These are phyloP conservation scores for Orthonychiurus folsomi DNA, from an alignment of 2,888 invertebrate species.

Conservation along the genomic window DNA sequence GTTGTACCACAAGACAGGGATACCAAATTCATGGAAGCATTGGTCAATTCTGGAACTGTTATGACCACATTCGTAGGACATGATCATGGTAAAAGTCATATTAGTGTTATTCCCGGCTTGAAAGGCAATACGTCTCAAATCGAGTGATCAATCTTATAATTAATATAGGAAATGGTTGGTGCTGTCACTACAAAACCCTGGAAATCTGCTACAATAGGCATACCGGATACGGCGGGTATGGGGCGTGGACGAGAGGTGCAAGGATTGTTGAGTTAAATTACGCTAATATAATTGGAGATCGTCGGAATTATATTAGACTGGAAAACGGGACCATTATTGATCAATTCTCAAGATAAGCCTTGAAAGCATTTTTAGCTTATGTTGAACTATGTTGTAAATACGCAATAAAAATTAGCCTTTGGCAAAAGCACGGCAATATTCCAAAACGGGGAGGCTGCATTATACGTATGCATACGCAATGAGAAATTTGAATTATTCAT, in stretches of 20 bases:
- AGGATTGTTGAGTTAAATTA: constrained; percentile 19
- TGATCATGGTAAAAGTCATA: constrained; percentile 21
- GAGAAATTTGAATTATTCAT: too few relatives aligned
- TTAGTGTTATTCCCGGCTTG: too few relatives aligned
- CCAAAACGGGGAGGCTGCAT: too few relatives aligned
- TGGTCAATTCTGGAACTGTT: constrained; percentile 19
- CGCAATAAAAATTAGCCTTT: background rate
- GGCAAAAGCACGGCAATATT: background rate
- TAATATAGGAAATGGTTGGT: constrained; percentile 23
- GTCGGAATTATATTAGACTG: constrained; percentile 17
- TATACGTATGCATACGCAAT: too few relatives aligned
- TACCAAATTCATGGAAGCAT: constrained; percentile 17
- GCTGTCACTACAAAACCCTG: constrained; percentile 17
- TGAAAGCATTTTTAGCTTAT: background rate
- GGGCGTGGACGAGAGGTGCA: constrained; percentile 21
- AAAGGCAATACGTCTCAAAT: too few relatives aligned
- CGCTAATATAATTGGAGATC: background rate
- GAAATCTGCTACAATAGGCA: constrained; percentile 24
- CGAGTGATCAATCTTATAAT: too few relatives aligned
- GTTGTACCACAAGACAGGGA: constrained; percentile 20
- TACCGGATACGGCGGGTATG: constrained; percentile 24
- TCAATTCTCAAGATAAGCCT: background rate
- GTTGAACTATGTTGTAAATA: background rate
- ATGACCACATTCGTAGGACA: constrained; percentile 22
- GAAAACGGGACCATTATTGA: constrained; percentile 20